A percentile compares a stretch with the other conserved stretches of the same genome.
Conservation (phyloP, 1,140 invertebrate species). For the Aphelenchoides avenae region DNA sequence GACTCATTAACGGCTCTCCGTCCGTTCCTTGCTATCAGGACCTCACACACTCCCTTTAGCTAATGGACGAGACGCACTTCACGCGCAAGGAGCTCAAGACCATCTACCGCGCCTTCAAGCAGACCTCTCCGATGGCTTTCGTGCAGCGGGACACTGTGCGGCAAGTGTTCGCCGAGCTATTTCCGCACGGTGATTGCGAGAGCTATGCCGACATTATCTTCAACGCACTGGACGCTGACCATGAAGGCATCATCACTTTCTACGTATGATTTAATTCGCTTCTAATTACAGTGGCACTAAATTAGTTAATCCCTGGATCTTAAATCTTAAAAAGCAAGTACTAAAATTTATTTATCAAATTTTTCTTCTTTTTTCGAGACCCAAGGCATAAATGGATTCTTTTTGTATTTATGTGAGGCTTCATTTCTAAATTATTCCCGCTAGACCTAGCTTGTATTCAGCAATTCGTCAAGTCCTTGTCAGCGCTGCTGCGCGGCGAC, state of each 20-base stretch:
- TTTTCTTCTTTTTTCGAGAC: too few relatives aligned
- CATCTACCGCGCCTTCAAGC: slow-evolving; percentile 29
- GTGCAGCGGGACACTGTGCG: slow-evolving; percentile 23
- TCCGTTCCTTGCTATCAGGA: too few relatives aligned
- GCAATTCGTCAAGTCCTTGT: slow-evolving; percentile 27
- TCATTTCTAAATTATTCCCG: slow-evolving; percentile 6
- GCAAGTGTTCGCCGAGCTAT: slow-evolving; percentile 19
- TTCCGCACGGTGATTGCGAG: slow-evolving; percentile 24
- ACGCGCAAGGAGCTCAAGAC: slow-evolving; percentile 25
- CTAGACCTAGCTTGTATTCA: slow-evolving; percentile 8
- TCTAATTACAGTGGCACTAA: not conserved
- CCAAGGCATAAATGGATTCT: slow-evolving; percentile 1
- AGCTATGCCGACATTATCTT: slow-evolving; percentile 30
- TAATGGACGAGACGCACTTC: slow-evolving; percentile 26
- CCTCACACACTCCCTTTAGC: too few relatives aligned
- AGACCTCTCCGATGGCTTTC: slow-evolving; percentile 15
- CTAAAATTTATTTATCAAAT: too few relatives aligned
- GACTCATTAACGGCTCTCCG: too few relatives aligned
- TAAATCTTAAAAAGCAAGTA: too few relatives aligned
- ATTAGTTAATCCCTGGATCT: too few relatives aligned
- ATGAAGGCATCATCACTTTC: slow-evolving; percentile 29
- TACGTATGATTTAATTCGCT: slow-evolving; percentile 12
- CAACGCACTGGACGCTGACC: slow-evolving; percentile 18
- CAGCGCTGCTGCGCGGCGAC: slow-evolving; percentile 17
- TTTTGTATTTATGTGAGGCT: not conserved